phyloP scores from a whole-genome alignment of 2,113 vertebrate species.

The Myodes glareolus region DNA sequence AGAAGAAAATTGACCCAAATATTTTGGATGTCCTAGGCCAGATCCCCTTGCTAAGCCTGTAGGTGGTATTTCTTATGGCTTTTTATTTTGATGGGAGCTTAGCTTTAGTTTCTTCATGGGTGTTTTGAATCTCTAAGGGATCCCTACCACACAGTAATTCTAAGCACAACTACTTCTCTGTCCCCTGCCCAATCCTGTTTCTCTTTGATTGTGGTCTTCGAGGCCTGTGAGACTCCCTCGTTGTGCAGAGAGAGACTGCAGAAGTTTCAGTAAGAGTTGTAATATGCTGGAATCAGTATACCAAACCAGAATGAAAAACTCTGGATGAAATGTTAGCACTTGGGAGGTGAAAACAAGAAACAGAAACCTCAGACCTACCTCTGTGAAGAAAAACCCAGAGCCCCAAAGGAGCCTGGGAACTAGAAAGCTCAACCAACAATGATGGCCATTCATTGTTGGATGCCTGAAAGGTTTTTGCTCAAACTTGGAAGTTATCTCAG shows the following conservation, averaged over 20 bases:
- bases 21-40: not conserved
- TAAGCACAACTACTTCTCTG: constrained; percentile 45
- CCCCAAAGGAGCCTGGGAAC: constrained; percentile 34
- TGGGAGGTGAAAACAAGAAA: constrained; percentile 24
- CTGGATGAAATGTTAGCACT: constrained; percentile 40
- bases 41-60: not conserved
- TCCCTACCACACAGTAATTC: not conserved
- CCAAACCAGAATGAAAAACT: constrained; percentile 58
- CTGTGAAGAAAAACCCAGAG: constrained; percentile 34
- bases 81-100: constrained; percentile 63
- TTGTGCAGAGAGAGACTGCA: not conserved
- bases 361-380: not conserved
- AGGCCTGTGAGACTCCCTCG: not conserved
- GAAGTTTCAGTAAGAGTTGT: not conserved
- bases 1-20: constrained; percentile 38
- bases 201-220: constrained; percentile 33
- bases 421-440: constrained; percentile 36
- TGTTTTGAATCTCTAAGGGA: constrained; percentile 46
- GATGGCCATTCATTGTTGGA: constrained; percentile 5
- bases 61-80: constrained; percentile 15
- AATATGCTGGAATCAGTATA: constrained; percentile 16
- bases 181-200: constrained; percentile 2
- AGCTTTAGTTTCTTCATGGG: constrained; percentile 57
- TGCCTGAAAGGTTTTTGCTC: constrained; percentile 21
- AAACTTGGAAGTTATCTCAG: constrained; percentile 39